A percentile compares a stretch with the other conserved stretches of the same genome.
These are phyloP conservation scores for Drosophila quinaria DNA, from an alignment of 2,888 invertebrate genomes.

Conservation along the genomic window DNA sequence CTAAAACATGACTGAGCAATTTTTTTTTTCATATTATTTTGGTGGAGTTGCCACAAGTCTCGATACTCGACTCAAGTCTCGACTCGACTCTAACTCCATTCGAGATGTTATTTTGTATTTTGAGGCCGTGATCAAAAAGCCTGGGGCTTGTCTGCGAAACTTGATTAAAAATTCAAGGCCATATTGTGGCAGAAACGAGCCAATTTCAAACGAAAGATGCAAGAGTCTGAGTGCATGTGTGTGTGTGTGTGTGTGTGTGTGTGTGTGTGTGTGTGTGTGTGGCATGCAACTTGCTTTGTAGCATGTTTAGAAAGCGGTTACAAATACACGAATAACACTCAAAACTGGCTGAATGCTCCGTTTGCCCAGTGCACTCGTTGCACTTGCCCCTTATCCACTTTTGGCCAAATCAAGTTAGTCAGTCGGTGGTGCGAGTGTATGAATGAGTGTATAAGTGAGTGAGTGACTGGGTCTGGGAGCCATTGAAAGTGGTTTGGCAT, in stretches of 20 bases:
- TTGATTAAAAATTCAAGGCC: constrained; percentile 82
- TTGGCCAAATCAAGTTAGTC: constrained; percentile 48
- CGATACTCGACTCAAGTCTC: constrained; percentile 8
- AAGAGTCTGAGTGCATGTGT: constrained; percentile 36
- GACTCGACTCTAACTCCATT: constrained; percentile 5
- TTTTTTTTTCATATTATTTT: constrained; percentile 12
- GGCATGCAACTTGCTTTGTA: constrained; percentile 48
- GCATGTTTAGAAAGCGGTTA: constrained; percentile 74
- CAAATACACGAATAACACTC: constrained; percentile 22
- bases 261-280: constrained; percentile 27
- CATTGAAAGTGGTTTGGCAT: constrained; percentile 62
- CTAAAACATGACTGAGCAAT: constrained; percentile 67
- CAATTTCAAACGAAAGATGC: constrained; percentile 55
- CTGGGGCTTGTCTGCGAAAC: constrained; percentile 68
- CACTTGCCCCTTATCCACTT: constrained; percentile 53
- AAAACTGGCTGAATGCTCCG: constrained; percentile 49
- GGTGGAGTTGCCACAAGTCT: constrained; percentile 29
- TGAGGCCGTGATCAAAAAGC: constrained; percentile 59
- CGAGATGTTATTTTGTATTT: constrained; percentile 15
- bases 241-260: constrained; percentile 32
- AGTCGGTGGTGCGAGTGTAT: neutral
- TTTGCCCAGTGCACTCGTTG: constrained; percentile 75
- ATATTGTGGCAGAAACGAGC: constrained; percentile 73
- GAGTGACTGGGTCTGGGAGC: constrained; percentile 32
- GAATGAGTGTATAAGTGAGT: neutral